Evolutionary conservation across 2,888 invertebrate genomes (phyloP).

Genomic region (Hofmannophila pseudospretella): DNA sequence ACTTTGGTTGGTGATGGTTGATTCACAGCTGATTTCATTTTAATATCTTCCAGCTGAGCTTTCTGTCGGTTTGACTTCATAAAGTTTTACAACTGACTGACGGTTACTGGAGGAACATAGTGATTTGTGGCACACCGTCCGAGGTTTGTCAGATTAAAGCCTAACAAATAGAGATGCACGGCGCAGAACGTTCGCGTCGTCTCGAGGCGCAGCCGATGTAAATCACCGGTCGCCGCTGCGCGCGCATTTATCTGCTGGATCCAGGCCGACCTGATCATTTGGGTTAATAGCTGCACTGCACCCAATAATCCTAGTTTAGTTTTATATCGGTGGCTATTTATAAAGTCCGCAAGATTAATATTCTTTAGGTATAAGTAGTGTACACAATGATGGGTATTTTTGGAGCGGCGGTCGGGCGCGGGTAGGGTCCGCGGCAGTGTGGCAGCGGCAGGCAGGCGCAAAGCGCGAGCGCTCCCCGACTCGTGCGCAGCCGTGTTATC

Average conservation of each 20-base stretch:
- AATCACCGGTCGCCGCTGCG: slow-evolving; percentile 5
- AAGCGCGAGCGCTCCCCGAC: slow-evolving; percentile 27
- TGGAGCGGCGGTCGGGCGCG: slow-evolving; percentile 42
- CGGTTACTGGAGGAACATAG: not conserved
- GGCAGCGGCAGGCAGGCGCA: slow-evolving; percentile 43
- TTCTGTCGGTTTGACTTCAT: no score
- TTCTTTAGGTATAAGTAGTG: slow-evolving; percentile 59
- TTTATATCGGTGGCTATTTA: slow-evolving; percentile 43
- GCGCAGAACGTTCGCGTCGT: no score
- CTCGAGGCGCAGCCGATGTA: not conserved
- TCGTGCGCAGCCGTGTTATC: slow-evolving; percentile 1
- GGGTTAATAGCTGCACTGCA: slow-evolving; percentile 37
- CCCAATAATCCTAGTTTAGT: slow-evolving; percentile 18
- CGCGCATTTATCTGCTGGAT: slow-evolving; percentile 16
- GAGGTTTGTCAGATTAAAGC: not conserved
- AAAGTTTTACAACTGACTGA: not conserved
- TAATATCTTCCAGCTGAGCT: no score
- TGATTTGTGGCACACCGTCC: no score
- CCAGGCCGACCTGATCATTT: slow-evolving; percentile 26
- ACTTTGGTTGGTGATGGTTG: no score
- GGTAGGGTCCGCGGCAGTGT: slow-evolving; percentile 49
- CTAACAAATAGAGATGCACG: not conserved
- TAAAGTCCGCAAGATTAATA: slow-evolving; percentile 58
- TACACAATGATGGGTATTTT: slow-evolving; percentile 72
- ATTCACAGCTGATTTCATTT: no score